Base-by-base conservation (phyloP, 2,113 vertebrate genomes). In the Butorides virescens region DNA sequence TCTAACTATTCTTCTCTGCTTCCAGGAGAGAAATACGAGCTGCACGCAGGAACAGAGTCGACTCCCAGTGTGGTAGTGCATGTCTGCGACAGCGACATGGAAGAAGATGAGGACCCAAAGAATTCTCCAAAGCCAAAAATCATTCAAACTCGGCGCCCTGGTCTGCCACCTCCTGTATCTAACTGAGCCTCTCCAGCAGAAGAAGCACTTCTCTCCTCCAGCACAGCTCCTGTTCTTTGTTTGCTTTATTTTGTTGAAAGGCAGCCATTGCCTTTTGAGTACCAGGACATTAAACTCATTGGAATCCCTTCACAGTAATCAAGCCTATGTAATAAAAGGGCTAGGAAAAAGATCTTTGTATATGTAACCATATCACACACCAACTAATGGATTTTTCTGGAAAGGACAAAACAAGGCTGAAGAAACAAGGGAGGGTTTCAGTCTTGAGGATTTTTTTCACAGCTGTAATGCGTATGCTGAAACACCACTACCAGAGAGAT, bases 41-140 rank as follows among this genome's bases (percentile, higher is more conserved):
- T 99, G 42, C 99, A 99, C 0, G 98, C 99, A 14, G 99, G 99
- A 73, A 99, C 98, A 2, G 99, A 99, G 90, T 99, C 98, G 86
- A 99, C 99, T 44, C 99, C 99, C 37, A 99, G 99, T 17, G 99
- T 99, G 46, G 99, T 99, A 5, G 99, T 99, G 87, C 99, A 99
- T 0, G 98, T 99, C 74, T 99, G 99, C 0, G 98, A 99, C 97
- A 99, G 98, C 5, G 98, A 98, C 96, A 97, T 97, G 42, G 99
- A 98, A 53, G 98, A 98, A 34, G 98, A 99, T 0, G 99, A 99
- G 90, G 98, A 98, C 92, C 97, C 98, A 98, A 99, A 98, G 97
- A 98, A 98, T 93, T 98, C 98, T 95, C 98, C 98, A 65, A 99
- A 98, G 97, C 98, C 98, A 97, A 98, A 98, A 98, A 99, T 99